phyloP scores from a whole-genome alignment of 2,113 vertebrate species.

The Aldabrachelys gigantea region DNA sequence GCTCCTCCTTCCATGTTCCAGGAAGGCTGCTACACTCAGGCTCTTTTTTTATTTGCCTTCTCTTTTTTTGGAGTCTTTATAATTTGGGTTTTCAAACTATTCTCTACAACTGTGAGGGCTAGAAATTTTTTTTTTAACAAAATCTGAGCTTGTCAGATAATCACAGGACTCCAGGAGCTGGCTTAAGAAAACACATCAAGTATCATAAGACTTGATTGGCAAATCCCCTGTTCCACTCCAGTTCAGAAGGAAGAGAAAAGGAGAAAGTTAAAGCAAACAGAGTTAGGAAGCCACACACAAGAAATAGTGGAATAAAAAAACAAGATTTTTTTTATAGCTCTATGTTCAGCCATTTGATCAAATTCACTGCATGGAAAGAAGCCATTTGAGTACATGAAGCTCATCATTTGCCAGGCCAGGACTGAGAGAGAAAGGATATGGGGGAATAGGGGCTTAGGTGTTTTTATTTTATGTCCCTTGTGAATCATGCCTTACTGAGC shows the following conservation, averaged over 20 bases:
- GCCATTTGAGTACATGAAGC: not conserved
- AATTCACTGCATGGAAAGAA: not conserved
- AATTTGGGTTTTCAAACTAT: slow-evolving; percentile 15
- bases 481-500: not conserved
- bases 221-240: not conserved
- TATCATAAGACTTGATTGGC: not conserved
- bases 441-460: not conserved
- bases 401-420: slow-evolving; percentile 10
- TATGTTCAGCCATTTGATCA: not conserved
- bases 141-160: not conserved
- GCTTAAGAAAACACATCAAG: not conserved
- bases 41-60: not conserved
- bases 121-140: slow-evolving; percentile 20
- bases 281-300: not conserved
- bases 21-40: not conserved
- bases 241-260: not conserved
- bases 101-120: slow-evolving; percentile 43
- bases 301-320: slow-evolving; percentile 24
- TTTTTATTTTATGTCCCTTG: not conserved
- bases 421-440: not conserved
- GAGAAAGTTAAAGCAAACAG: not conserved
- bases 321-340: not conserved
- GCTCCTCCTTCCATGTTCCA: not conserved
- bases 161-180: not conserved
- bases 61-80: slow-evolving; percentile 61